phyloP scores from a whole-genome alignment of 2,888 invertebrate species.

The Fragum fragum region DNA sequence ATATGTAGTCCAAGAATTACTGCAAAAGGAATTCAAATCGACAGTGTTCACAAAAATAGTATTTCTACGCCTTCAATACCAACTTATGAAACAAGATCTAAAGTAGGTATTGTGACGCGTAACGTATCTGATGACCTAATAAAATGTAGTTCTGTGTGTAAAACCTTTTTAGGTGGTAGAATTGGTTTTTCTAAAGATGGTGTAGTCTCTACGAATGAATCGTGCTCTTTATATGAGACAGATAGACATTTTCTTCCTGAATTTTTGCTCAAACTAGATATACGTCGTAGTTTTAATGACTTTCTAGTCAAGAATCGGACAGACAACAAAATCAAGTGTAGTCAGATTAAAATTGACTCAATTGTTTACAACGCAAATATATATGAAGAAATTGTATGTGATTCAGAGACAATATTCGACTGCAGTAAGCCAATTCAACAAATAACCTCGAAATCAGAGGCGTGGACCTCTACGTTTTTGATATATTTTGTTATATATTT shows the following conservation, averaged over 20 bases:
- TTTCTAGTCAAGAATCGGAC: neutral
- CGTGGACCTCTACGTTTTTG: constrained; percentile 89
- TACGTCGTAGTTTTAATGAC: neutral
- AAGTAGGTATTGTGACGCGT: neutral
- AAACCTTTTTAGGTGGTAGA: neutral
- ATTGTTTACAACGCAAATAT: neutral
- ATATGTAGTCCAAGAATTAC: neutral
- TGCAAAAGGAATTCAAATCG: too few relatives aligned
- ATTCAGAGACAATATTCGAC: neutral
- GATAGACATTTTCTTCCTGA: neutral
- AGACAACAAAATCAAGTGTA: neutral
- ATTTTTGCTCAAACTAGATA: neutral
- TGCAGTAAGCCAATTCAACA: neutral
- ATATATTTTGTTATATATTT: constrained; percentile 93
- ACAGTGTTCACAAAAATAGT: neutral
- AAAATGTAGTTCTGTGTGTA: neutral
- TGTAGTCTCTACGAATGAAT: neutral
- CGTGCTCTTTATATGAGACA: neutral
- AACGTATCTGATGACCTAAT: neutral
- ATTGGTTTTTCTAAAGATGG: neutral
- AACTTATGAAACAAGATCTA: neutral
- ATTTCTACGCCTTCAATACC: neutral
- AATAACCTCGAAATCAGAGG: neutral
- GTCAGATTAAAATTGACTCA: neutral
- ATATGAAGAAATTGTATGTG: neutral